Conservation (phyloP, 2,113 vertebrate species). For the Lutjanus erythropterus region DNA sequence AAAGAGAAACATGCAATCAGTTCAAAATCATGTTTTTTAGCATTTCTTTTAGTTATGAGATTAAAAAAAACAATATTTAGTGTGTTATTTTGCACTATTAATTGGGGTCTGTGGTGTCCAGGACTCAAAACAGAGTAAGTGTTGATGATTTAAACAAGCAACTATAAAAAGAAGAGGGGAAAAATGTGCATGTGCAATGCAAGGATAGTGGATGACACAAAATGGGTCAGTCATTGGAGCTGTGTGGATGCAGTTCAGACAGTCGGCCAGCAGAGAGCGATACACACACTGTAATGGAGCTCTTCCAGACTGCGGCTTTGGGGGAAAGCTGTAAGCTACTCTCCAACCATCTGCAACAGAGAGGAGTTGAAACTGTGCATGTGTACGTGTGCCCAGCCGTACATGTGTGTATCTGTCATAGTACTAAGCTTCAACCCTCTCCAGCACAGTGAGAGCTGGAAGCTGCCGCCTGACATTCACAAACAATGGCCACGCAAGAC, state of each 20-base stretch:
- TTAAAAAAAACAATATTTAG: no score
- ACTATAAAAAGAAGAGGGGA: neutral
- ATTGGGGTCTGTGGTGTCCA: neutral
- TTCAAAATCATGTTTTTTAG: neutral
- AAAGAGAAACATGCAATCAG: neutral
- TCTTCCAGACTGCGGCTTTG: slow-evolving; percentile 54
- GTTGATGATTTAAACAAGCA: neutral
- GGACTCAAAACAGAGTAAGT: neutral
- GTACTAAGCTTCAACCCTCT: slow-evolving; percentile 64
- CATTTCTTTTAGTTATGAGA: no score
- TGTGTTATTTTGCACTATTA: no score
- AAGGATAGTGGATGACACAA: neutral
- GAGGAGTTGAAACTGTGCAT: slow-evolving; percentile 22
- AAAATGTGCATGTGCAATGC: neutral
- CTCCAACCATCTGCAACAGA: slow-evolving; percentile 53
- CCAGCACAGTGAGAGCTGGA: slow-evolving; percentile 65
- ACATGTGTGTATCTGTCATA: slow-evolving; percentile 50
- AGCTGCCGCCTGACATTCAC: slow-evolving; percentile 71
- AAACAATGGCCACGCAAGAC: slow-evolving; percentile 75
- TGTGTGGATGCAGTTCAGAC: slow-evolving; percentile 27
- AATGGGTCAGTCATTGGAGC: slow-evolving; percentile 26
- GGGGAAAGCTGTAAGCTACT: slow-evolving; percentile 38
- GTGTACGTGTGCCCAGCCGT: neutral
- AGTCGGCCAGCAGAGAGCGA: slow-evolving; percentile 68
- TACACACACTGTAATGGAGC: slow-evolving; percentile 61